Percentiles rank a stretch among this genome's conserved stretches.
These are phyloP conservation scores for Timandra comae DNA, from an alignment of 2,888 invertebrate genomes.

Conservation along the genomic window DNA sequence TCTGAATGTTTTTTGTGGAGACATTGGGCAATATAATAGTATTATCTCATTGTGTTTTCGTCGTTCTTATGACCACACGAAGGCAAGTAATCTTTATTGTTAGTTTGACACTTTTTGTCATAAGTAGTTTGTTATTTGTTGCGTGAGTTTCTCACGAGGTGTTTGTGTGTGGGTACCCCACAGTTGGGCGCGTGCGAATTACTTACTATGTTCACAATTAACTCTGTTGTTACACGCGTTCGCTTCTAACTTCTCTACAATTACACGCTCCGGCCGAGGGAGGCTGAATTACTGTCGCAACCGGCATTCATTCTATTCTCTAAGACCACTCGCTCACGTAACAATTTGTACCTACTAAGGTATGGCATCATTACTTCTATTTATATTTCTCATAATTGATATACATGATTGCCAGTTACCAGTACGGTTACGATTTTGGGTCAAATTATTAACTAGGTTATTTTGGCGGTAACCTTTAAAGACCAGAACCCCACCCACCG, in stretches of 20 bases:
- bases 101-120: slow-evolving; percentile 38
- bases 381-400: slow-evolving; percentile 33
- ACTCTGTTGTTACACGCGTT: slow-evolving; percentile 35
- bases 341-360: slow-evolving; percentile 36
- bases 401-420: too few species aligned
- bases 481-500: too few species aligned
- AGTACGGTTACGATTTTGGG: slow-evolving; percentile 1
- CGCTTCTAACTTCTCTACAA: slow-evolving; percentile 49
- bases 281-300: slow-evolving; percentile 53
- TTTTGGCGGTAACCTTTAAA: too few species aligned
- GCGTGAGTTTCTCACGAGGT: slow-evolving; percentile 48
- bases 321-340: slow-evolving; percentile 54
- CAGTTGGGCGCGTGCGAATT: slow-evolving; percentile 52
- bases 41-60: slow-evolving; percentile 60
- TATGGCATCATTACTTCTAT: slow-evolving; percentile 36
- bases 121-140: slow-evolving; percentile 33
- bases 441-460: too few species aligned
- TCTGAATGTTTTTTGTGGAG: slow-evolving; percentile 15
- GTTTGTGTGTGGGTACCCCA: slow-evolving; percentile 37
- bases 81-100: slow-evolving; percentile 39
- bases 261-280: slow-evolving; percentile 35
- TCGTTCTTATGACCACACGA: slow-evolving; percentile 41
- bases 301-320: slow-evolving; percentile 61
- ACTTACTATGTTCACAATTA: slow-evolving; percentile 40
- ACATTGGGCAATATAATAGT: slow-evolving; percentile 37